Evolutionary conservation across 2,888 invertebrate genomes (phyloP).

Genomic region (Plagiodera versicolora): DNA sequence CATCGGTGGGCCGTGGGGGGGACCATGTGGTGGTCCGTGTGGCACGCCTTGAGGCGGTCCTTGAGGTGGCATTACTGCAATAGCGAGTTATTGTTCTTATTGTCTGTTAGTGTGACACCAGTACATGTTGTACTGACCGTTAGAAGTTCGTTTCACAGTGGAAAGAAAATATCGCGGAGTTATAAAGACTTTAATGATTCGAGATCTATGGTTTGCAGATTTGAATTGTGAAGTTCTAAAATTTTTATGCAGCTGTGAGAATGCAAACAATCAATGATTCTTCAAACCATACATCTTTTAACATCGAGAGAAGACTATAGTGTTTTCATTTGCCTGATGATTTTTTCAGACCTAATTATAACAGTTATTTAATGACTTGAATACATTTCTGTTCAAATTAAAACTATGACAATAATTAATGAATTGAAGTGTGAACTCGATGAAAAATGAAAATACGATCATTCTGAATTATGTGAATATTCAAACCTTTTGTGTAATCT

Average conservation of each 20-base stretch:
- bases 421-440: too few species aligned
- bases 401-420: background rate
- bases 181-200: background rate
- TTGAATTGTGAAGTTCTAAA: too few species aligned
- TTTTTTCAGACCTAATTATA: background rate
- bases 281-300: background rate
- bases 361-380: background rate
- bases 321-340: background rate
- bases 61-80: constrained; percentile 62
- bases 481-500: too few species aligned
- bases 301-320: background rate
- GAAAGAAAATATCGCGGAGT: background rate
- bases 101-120: constrained; percentile 9
- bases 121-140: constrained; percentile 9
- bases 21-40: too few species aligned
- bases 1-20: constrained; percentile 66
- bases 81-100: constrained; percentile 22
- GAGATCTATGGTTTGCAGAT: constrained; percentile 3
- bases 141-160: background rate
- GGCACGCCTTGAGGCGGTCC: constrained; percentile 65
- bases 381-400: background rate
- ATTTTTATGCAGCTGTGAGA: too few species aligned
- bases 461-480: too few species aligned
- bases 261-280: too few species aligned
- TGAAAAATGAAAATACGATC: too few species aligned